These are phyloP conservation scores for Pachyseris speciosa DNA, from an alignment of 64 coral and sea anemone genomes.

Conservation along the genomic window DNA sequence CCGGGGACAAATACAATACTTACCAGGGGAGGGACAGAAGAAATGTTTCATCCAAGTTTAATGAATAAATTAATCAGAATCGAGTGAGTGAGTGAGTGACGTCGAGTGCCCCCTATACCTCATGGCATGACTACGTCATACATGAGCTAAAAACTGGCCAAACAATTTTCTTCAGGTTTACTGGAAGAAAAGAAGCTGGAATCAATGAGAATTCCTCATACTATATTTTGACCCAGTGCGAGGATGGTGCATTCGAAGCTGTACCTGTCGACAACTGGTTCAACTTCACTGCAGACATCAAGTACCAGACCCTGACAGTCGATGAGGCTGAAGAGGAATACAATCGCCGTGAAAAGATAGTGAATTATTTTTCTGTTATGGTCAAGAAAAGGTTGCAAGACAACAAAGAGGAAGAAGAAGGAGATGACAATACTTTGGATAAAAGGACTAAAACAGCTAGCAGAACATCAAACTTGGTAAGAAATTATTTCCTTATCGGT, in stretches of 20 bases:
- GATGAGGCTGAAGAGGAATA: conserved; percentile 99
- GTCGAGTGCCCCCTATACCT: too few species aligned
- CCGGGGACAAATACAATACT: too few species aligned
- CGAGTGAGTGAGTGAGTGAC: too few species aligned
- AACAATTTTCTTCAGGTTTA: conserved; percentile 54
- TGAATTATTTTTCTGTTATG: conserved; percentile 99
- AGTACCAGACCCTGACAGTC: conserved; percentile 87
- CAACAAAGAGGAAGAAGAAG: conserved; percentile 72
- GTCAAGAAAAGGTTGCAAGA: conserved; percentile 91
- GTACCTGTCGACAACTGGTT: conserved; percentile 90
- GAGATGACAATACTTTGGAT: conserved; percentile 14
- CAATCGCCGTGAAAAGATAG: conserved; percentile 82
- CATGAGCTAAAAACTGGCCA: too few species aligned
- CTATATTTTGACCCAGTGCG: conserved; percentile 92
- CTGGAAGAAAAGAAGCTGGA: conserved; percentile 92
- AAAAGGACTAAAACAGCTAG: conserved; percentile 59
- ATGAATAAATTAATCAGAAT: too few species aligned
- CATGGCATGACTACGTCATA: too few species aligned
- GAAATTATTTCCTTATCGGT: too few species aligned
- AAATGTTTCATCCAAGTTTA: too few species aligned
- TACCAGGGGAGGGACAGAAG: too few species aligned
- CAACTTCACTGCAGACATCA: conserved; percentile 92
- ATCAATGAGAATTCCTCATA: conserved; percentile 96
- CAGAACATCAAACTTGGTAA: conserved; percentile 55
- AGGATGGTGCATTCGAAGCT: conserved; percentile 96